Conservation (phyloP, 64 coral and sea anemone genomes). For the Astreopora myriophthalma region DNA sequence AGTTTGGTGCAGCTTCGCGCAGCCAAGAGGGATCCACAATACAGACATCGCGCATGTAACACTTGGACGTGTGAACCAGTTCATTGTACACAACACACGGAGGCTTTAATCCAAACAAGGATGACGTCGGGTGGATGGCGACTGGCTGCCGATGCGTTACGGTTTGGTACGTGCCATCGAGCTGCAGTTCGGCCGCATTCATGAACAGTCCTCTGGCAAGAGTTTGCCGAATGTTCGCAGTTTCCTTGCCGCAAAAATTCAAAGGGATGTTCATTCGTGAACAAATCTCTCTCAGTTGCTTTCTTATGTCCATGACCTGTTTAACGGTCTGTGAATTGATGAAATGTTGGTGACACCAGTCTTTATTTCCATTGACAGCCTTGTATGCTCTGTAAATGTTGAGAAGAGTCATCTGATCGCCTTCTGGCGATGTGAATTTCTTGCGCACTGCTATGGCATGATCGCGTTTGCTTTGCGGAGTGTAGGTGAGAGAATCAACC, state of each 20-base stretch:
- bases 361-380: slow-evolving; percentile 69
- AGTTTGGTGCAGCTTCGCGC: slow-evolving; percentile 70
- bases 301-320: slow-evolving; percentile 84
- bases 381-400: slow-evolving; percentile 97
- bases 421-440: slow-evolving; percentile 93
- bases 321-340: slow-evolving; percentile 90
- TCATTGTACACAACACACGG: slow-evolving; percentile 94
- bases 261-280: slow-evolving; percentile 72
- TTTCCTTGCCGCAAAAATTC: slow-evolving; percentile 85
- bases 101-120: slow-evolving; percentile 83
- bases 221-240: slow-evolving; percentile 74
- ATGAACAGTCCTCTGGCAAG: slow-evolving; percentile 80
- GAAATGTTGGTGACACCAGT: slow-evolving; percentile 92
- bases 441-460: slow-evolving; percentile 74
- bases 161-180: slow-evolving; percentile 84
- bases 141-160: slow-evolving; percentile 71
- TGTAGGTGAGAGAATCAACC: slow-evolving; percentile 89
- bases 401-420: slow-evolving; percentile 90
- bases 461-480: slow-evolving; percentile 89
- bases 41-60: slow-evolving; percentile 94
- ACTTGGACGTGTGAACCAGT: slow-evolving; percentile 93
- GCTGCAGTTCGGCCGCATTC: slow-evolving; percentile 92
- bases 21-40: slow-evolving; percentile 91
- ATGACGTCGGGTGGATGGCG: slow-evolving; percentile 82
- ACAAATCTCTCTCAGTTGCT: slow-evolving; percentile 94